These are phyloP conservation scores for Zosterops japonicus DNA, from an alignment of 2,113 vertebrate species.

Conservation along the genomic window DNA sequence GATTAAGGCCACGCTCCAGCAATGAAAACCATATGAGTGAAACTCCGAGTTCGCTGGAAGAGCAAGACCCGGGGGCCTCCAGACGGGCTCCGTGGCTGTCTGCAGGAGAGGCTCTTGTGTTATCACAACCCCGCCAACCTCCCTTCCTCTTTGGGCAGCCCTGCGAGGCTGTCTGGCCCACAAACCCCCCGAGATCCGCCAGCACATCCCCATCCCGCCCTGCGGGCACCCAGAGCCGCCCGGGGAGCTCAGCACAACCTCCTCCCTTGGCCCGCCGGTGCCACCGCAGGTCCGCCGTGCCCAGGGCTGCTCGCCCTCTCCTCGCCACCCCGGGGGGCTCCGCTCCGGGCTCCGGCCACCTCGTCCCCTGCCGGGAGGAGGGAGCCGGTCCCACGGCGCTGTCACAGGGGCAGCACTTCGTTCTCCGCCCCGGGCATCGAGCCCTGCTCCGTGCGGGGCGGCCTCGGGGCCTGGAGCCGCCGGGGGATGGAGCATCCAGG, in stretches of 20 bases:
- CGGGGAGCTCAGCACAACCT: neutral
- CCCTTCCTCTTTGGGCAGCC: neutral
- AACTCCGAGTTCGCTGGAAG: neutral
- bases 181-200: neutral
- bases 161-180: neutral
- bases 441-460: neutral
- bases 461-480: too few species aligned
- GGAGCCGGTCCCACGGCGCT: neutral
- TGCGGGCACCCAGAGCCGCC: rapidly evolving
- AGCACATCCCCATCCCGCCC: rapidly evolving
- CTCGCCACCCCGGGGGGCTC: neutral
- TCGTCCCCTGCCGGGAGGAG: neutral
- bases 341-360: neutral
- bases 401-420: neutral
- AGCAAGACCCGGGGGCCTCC: neutral
- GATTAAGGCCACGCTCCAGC: neutral
- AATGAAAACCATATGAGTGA: neutral
- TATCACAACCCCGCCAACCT: neutral
- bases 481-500: neutral
- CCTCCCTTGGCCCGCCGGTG: neutral
- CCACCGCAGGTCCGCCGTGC: neutral
- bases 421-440: neutral
- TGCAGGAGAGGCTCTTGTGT: neutral
- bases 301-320: neutral
- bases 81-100: neutral